These are phyloP conservation scores for Ips nitidus DNA, from an alignment of 1,140 invertebrate species.

Conservation along the genomic window DNA sequence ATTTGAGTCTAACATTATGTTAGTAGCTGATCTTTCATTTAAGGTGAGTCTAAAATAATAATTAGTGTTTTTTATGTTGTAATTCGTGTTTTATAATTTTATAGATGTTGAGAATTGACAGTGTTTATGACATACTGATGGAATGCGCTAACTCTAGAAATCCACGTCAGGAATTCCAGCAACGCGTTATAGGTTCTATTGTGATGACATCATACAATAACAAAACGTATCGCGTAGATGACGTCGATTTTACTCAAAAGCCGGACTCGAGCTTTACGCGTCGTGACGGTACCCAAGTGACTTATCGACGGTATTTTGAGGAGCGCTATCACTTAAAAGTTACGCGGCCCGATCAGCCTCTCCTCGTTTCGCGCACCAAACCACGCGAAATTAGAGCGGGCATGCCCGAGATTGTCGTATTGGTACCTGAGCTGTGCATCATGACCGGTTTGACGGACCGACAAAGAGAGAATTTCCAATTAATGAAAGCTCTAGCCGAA, in stretches of 20 bases:
- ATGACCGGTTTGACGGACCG: constrained; percentile 61
- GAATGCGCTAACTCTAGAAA: constrained; percentile 53
- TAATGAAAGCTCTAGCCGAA: constrained; percentile 65
- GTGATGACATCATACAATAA: constrained; percentile 95
- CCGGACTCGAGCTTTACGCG: constrained; percentile 63
- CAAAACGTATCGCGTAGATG: constrained; percentile 85
- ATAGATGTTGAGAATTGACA: constrained; percentile 58
- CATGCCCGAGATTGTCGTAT: constrained; percentile 60
- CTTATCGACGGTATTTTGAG: constrained; percentile 50
- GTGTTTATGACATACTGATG: constrained; percentile 60
- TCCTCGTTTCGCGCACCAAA: constrained; percentile 64
- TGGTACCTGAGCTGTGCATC: constrained; percentile 75
- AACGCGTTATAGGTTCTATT: constrained; percentile 64
- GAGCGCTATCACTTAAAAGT: constrained; percentile 63
- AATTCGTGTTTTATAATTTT: neutral
- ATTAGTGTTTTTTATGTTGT: too few species aligned
- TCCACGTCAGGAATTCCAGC: constrained; percentile 59
- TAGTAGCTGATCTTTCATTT: constrained; percentile 74
- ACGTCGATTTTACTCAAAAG: constrained; percentile 70
- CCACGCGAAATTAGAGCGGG: constrained; percentile 64
- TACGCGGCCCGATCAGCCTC: constrained; percentile 59
- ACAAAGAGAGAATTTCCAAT: constrained; percentile 53
- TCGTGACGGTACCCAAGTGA: constrained; percentile 52
- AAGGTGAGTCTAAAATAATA: constrained; percentile 57
- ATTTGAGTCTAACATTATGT: constrained; percentile 68